Evolutionary conservation across 2,888 invertebrate genomes (phyloP).

Genomic region (Tenthredo scrophulariae): DNA sequence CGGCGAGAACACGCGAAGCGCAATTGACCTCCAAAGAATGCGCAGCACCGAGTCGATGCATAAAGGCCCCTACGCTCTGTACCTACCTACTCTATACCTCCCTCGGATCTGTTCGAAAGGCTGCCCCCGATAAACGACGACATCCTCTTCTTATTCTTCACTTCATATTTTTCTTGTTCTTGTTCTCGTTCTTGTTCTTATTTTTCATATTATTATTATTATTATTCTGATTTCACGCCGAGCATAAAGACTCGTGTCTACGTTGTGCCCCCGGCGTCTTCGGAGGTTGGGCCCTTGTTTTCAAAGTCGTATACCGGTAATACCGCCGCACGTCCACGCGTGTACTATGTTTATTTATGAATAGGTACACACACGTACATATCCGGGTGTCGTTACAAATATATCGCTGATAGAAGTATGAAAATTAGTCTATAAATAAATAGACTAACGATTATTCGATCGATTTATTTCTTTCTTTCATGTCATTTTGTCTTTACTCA

Average conservation of each 20-base stretch:
- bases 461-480: neutral
- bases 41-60: conserved; percentile 33
- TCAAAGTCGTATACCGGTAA: neutral
- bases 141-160: neutral
- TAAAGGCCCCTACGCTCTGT: neutral
- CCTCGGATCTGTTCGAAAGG: conserved; percentile 29
- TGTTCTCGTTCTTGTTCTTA: neutral
- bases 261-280: neutral
- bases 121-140: conserved; percentile 38
- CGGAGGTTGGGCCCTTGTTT: conserved; percentile 33
- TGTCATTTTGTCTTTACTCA: neutral
- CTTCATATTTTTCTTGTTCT: neutral
- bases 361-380: neutral
- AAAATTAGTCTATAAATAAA: neutral
- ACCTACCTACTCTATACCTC: neutral
- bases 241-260: conserved; percentile 3
- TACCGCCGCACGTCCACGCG: neutral
- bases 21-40: conserved; percentile 67
- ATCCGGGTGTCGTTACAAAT: conserved; percentile 25
- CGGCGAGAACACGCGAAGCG: conserved; percentile 62
- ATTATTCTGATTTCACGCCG: neutral
- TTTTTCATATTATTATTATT: neutral
- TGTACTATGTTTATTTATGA: neutral
- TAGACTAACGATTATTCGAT: neutral
- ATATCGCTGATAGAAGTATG: neutral